Evolutionary conservation across 2,113 vertebrate species (phyloP).

Genomic region (Sphyrna mokarran): DNA sequence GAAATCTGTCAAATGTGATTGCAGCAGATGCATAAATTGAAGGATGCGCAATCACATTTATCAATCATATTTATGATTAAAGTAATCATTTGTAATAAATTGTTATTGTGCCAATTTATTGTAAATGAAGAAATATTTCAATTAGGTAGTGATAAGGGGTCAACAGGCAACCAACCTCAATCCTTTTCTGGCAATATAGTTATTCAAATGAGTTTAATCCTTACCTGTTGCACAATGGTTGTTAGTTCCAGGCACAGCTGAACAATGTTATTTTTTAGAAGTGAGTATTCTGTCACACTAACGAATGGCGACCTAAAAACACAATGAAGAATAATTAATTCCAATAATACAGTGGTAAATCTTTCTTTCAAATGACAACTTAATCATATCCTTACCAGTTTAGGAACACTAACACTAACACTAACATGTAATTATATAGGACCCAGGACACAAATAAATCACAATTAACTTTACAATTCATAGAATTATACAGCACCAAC

Average conservation of each 20-base stretch:
- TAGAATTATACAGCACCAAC: neutral
- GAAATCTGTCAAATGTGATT: neutral
- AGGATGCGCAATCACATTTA: neutral
- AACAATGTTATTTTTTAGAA: slow-evolving; percentile 90
- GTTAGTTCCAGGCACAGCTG: slow-evolving; percentile 88
- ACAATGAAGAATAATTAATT: neutral
- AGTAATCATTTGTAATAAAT: neutral
- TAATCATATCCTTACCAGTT: neutral
- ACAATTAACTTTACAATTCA: slow-evolving; percentile 7
- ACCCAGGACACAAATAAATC: neutral
- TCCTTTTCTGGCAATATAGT: neutral
- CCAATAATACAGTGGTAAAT: neutral
- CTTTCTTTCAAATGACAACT: neutral
- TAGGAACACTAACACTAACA: neutral
- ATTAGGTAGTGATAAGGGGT: neutral
- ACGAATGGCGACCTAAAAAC: slow-evolving; percentile 78
- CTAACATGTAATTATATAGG: neutral
- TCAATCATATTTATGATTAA: neutral
- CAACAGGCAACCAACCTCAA: neutral
- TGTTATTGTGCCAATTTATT: neutral
- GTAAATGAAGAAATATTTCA: neutral
- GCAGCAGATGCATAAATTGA: no score
- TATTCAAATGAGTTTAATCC: neutral
- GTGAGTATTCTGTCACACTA: slow-evolving; percentile 84
- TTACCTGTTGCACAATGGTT: slow-evolving; percentile 88